phyloP scores from a whole-genome alignment of 1,140 invertebrate genomes.

The Bradysia coprophila region DNA sequence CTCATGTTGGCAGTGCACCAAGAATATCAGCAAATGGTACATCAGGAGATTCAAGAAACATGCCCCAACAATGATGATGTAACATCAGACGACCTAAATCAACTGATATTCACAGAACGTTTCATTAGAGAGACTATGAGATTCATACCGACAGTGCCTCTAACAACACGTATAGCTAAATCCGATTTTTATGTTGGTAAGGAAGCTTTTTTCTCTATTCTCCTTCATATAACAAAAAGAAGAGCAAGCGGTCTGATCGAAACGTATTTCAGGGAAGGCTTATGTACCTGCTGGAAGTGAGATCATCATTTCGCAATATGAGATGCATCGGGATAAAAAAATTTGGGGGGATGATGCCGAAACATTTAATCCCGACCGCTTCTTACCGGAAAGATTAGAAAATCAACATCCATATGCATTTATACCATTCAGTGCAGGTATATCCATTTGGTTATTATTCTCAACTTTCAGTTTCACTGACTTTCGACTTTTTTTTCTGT shows the following conservation, averaged over 20 bases:
- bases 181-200: too few relatives aligned
- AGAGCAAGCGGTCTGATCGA: too few relatives aligned
- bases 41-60: neutral
- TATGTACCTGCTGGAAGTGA: neutral
- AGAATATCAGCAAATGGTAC: neutral
- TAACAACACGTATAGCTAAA: neutral
- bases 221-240: too few relatives aligned
- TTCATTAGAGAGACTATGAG: neutral
- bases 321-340: slow-evolving; percentile 15
- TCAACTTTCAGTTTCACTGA: too few relatives aligned
- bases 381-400: slow-evolving; percentile 29
- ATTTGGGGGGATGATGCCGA: slow-evolving; percentile 17
- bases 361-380: slow-evolving; percentile 45
- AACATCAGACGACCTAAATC: neutral
- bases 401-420: neutral
- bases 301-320: neutral
- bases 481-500: too few relatives aligned
- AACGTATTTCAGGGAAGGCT: too few relatives aligned
- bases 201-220: too few relatives aligned
- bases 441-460: too few relatives aligned
- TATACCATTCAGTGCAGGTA: neutral
- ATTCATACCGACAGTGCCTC: neutral
- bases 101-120: neutral
- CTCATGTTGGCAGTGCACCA: neutral
- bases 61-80: neutral